phyloP scores from a whole-genome alignment of 2,797 vertebrate species.

The Taeniopygia guttata region DNA sequence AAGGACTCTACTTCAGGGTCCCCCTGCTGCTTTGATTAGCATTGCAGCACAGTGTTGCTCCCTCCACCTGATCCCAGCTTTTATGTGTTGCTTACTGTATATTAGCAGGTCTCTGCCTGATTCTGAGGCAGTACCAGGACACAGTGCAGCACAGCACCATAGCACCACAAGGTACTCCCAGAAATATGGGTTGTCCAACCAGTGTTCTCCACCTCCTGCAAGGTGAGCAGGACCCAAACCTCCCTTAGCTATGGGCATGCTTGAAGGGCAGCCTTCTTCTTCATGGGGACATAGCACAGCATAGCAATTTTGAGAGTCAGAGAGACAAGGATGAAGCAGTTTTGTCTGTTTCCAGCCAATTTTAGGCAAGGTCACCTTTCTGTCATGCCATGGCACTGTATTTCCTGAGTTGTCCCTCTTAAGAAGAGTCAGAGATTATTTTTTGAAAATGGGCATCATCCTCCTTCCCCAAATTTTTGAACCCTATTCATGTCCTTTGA shows the following conservation, averaged over 20 bases:
- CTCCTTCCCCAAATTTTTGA: background rate
- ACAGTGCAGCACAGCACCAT: background rate
- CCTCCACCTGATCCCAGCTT: background rate
- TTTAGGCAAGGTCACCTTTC: background rate
- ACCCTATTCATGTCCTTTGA: background rate
- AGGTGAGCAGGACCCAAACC: background rate
- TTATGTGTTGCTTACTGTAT: background rate
- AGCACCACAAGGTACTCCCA: background rate
- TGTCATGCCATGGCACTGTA: background rate
- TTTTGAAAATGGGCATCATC: background rate
- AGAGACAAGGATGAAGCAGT: background rate
- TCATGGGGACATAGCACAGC: background rate
- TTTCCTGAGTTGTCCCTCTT: background rate
- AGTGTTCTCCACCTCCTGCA: accelerated
- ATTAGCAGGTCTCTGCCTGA: background rate
- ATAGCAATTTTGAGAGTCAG: background rate
- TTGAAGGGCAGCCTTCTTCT: background rate
- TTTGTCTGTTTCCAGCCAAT: background rate
- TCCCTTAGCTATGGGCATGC: background rate
- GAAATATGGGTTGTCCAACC: accelerated
- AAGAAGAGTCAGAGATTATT: background rate
- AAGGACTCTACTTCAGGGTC: background rate
- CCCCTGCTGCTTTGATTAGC: background rate
- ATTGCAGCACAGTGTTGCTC: accelerated
- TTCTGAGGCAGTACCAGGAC: background rate